Conservation (phyloP, 2,113 vertebrate genomes). For the Campylorhamphus procurvoides region DNA sequence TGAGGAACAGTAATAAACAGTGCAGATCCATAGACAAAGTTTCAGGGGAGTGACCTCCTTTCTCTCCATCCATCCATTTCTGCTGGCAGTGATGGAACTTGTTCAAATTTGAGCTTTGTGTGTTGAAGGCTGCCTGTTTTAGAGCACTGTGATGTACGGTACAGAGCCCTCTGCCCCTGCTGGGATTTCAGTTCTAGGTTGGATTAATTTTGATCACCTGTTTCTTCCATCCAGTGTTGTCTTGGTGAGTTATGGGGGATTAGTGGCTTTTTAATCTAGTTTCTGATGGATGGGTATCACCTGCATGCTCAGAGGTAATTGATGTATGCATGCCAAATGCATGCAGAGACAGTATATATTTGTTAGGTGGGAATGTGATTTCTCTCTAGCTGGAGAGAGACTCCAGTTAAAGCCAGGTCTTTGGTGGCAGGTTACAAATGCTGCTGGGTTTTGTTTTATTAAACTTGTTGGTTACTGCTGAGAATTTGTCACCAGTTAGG, state of each 20-base stretch:
- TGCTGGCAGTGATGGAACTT: neutral
- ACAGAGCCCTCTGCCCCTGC: neutral
- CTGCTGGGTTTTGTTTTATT: neutral
- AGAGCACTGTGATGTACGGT: neutral
- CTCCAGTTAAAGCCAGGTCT: neutral
- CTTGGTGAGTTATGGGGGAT: constrained; percentile 7
- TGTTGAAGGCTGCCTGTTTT: neutral
- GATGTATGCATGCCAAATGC: neutral
- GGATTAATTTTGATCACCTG: constrained; percentile 1
- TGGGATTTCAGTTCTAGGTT: neutral
- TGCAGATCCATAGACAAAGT: neutral
- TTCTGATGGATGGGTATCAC: constrained; percentile 34
- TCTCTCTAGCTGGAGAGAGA: neutral
- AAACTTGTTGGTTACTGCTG: neutral
- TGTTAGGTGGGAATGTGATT: neutral
- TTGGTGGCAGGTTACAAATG: neutral
- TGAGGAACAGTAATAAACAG: neutral
- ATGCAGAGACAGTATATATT: neutral
- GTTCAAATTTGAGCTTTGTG: neutral
- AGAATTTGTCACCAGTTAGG: neutral
- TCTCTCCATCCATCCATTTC: neutral
- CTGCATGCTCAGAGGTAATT: neutral
- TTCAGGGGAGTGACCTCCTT: neutral
- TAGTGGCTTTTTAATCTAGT: constrained; percentile 40
- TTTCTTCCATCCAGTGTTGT: neutral